These are phyloP conservation scores for Globicephala melas DNA, from an alignment of 2,113 vertebrate genomes.

Conservation along the genomic window DNA sequence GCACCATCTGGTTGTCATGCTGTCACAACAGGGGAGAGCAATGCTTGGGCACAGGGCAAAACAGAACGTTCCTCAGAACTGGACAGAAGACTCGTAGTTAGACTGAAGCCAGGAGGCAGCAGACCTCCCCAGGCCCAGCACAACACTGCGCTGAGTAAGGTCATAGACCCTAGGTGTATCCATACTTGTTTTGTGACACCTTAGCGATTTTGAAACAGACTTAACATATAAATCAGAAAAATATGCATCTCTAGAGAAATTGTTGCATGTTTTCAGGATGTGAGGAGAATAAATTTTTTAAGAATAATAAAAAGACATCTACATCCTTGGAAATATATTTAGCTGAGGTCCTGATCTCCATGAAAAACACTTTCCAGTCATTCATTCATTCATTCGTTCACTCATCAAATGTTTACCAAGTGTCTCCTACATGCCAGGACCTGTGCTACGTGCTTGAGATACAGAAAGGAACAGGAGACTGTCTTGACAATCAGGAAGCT, in stretches of 20 bases:
- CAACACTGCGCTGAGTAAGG: not conserved
- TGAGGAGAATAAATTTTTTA: not conserved
- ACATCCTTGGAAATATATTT: not conserved
- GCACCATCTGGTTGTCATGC: slow-evolving; percentile 48
- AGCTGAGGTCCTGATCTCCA: not conserved
- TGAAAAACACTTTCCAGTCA: not conserved
- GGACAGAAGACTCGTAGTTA: not conserved
- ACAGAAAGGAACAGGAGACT: not conserved
- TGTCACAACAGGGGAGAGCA: not conserved
- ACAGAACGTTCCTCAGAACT: not conserved
- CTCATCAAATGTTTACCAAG: not conserved
- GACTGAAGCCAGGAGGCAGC: not conserved
- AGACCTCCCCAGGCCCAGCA: not conserved
- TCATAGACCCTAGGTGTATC: not conserved
- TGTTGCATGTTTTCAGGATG: not conserved
- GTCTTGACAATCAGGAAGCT: not conserved
- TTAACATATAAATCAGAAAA: not conserved
- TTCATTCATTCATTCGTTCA: not conserved
- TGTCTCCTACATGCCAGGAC: not conserved
- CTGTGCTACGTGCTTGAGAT: not conserved
- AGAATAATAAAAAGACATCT: not conserved
- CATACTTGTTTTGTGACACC: not conserved
- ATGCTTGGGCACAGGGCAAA: slow-evolving; percentile 3
- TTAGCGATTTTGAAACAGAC: not conserved
- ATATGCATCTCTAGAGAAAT: not conserved